Base-by-base conservation (phyloP, 2,113 vertebrate genomes). In the Petaurus breviceps region DNA sequence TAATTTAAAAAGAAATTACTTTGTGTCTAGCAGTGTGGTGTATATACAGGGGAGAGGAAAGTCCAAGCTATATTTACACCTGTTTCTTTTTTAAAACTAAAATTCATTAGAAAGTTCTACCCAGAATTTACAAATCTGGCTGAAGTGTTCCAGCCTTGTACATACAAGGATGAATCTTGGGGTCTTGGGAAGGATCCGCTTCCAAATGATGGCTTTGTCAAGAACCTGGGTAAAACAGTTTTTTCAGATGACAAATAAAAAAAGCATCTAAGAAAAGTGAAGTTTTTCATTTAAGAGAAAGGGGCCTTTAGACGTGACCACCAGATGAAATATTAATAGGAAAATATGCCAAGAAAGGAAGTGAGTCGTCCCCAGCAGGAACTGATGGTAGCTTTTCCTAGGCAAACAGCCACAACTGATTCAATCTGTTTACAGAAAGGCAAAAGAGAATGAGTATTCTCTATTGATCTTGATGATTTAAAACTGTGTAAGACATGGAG, bases 371-470 rank as follows among this genome's bases (percentile, higher is more conserved):
- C 8, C 84, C 91, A 92, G 46, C 90, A 96, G 96, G 93, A 97
- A 94, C 37, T 89, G 47, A 84, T 51, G 26, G 91, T 92, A 89
- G 93, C 96, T 96, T 97, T 97, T 95, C 94, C 93, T 92, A 95
- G 95, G 97, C 91, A 94, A 24, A 47, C 91, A 53, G 92, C 97
- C 97, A 95, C 37, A 90, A 54, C 95, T 97, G 96, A 97, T 94
- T 97, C 93, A 97, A 95, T 97, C 90, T 97, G 91, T 94, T 97
- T 97, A 92, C 89, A 77, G 96, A 95, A 97, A 94, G 51, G 91
- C 92, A 89, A 95, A 95, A 94, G 94, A 97, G 95, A 96, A 57
- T 92, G 92, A 92, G 53, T 93, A 91, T 95, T 95, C 96, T 96
- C 24, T 92, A 91, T 93, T 57, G 95, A 51, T 91, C 10, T n/a